Conservation (phyloP, 2,797 vertebrate genomes). For the Ptychobarbus kaznakovi region DNA sequence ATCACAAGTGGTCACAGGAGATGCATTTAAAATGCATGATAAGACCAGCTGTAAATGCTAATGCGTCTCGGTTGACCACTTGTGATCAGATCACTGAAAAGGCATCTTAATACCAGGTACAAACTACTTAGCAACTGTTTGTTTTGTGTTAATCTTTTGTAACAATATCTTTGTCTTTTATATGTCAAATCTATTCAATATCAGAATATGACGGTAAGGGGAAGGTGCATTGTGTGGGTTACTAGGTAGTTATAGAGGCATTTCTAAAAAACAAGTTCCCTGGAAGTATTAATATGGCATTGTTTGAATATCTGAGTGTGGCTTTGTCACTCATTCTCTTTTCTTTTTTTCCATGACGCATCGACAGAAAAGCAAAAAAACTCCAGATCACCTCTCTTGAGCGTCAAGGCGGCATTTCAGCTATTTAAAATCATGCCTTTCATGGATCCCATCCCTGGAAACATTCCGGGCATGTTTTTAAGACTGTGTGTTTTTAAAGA, state of each 20-base stretch:
- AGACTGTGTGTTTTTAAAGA: constrained; percentile 35
- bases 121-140: background rate
- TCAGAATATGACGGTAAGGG: background rate
- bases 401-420: constrained; percentile 63
- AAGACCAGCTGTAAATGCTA: background rate
- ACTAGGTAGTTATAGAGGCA: background rate
- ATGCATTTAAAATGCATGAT: background rate
- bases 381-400: constrained; percentile 50
- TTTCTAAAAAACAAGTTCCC: background rate
- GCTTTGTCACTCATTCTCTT: background rate
- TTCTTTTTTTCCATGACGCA: constrained; percentile 3
- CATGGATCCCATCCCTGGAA: constrained; percentile 65
- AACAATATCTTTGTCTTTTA: background rate
- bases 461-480: constrained; percentile 62
- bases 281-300: background rate
- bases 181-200: background rate
- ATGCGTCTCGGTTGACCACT: background rate
- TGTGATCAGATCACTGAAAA: background rate
- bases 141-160: background rate
- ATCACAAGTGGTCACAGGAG: background rate
- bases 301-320: background rate
- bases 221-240: background rate
- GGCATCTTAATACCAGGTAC: background rate
- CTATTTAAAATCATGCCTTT: constrained; percentile 59
- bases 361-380: background rate